Conservation (phyloP, 2,797 vertebrate species). For the Rhincodon typus region DNA sequence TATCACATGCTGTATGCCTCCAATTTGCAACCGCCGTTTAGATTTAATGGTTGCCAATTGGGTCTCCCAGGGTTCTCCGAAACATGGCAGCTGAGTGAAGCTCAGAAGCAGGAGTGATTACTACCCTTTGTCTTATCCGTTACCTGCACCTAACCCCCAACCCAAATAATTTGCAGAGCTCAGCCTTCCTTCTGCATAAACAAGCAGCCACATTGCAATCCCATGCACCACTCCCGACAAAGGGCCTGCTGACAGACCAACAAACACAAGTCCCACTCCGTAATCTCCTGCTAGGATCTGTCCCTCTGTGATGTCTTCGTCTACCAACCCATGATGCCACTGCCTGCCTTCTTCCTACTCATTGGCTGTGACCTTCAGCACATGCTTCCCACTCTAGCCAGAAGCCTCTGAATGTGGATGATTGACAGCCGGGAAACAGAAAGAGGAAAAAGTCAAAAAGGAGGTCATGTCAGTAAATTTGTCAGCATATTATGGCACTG, state of each 20-base stretch:
- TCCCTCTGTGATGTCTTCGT: not conserved
- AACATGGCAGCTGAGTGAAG: not conserved
- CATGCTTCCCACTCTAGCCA: not conserved
- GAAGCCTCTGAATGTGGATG: not conserved
- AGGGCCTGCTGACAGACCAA: not conserved
- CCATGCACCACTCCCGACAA: not conserved
- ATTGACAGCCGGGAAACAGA: not conserved
- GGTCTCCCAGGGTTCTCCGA: not conserved
- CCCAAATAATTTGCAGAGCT: not conserved
- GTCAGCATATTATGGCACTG: not conserved
- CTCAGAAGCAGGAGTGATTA: not conserved
- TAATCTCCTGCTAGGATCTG: not conserved
- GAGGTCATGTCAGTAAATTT: not conserved
- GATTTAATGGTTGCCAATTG: not conserved
- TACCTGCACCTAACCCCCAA: not conserved
- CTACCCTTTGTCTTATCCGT: not conserved
- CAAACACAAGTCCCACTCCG: not conserved
- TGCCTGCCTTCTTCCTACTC: not conserved
- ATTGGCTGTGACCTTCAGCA: not conserved
- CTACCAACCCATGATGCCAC: not conserved
- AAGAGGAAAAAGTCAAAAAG: not conserved
- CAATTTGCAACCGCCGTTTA: not conserved
- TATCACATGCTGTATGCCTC: not conserved
- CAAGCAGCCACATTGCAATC: not conserved
- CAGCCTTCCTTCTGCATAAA: not conserved